Base-by-base conservation (phyloP, 1,140 invertebrate species). In the Procambarus clarkii region DNA sequence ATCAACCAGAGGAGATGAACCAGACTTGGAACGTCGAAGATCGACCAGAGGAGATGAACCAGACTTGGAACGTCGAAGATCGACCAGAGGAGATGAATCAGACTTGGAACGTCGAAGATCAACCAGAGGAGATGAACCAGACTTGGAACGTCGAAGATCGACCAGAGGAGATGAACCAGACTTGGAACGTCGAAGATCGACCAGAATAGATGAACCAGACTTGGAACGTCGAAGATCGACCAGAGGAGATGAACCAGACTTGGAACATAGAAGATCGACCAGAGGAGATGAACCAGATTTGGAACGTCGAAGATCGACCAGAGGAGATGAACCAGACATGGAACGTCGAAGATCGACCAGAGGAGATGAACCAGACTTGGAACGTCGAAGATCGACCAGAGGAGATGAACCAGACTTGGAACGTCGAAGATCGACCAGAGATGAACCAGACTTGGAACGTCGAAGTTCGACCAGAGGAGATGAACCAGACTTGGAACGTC, bases 251-350 rank as follows among this genome's bases (percentile, higher is more conserved):
- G 34, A 34, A 34, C 34, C 34, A 44, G 34, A 86, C 7, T n/a
- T 54, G 45, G n/a, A 58, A 24, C 79, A 48, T 24, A 48, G 79
- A 45, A 54, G 79, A 86, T 86, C 85, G 24, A 58, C n/a, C 11
- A 84, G n/a, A n/a, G 45, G n/a, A n/a, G 45, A 64, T 9, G n/a
- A 8, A 50, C 83, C 11, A 76, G 45, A 46, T 2, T 3, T 76
- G 9, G n/a, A 58, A 24, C 79, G 79, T 24, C 79, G 79, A 45
- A 54, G 79, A 86, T 86, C 85, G 24, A 58, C n/a, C 11, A 84
- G n/a, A n/a, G 45, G n/a, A n/a, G 45, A 64, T 9, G n/a, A 8
- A 50, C 21, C 76, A 58, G 46, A 86, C 11, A 21, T 77, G 21
- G 48, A 58, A 58, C 45, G 85, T 34, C 58, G 50, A 54, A 9